These are phyloP conservation scores for Oreonectes daqikongensis DNA, from an alignment of 2,797 vertebrate genomes.

Conservation along the genomic window DNA sequence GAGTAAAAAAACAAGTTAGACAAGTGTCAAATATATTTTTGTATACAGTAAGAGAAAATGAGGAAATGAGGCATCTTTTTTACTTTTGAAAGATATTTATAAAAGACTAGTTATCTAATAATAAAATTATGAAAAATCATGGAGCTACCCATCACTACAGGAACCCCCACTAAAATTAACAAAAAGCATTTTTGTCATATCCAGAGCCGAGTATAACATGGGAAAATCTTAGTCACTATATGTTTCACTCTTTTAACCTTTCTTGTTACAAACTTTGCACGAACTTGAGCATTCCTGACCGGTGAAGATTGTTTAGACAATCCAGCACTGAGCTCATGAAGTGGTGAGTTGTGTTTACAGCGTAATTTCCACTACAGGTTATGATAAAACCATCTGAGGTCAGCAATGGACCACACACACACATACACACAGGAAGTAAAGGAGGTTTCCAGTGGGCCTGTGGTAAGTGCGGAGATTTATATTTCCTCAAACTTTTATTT, in stretches of 20 bases:
- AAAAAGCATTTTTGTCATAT: background rate
- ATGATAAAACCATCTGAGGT: slow-evolving; percentile 17
- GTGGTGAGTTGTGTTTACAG: background rate
- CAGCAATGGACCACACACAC: background rate
- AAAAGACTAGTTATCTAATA: background rate
- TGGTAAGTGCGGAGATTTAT: slow-evolving; percentile 2
- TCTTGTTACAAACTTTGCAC: background rate
- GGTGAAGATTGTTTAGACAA: background rate
- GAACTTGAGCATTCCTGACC: background rate
- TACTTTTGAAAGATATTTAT: background rate
- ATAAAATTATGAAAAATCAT: background rate
- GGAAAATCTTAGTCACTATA: background rate
- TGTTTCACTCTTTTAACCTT: background rate
- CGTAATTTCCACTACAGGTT: slow-evolving; percentile 5
- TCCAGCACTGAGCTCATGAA: slow-evolving; percentile 26
- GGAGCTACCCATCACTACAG: background rate
- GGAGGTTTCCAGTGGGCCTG: background rate
- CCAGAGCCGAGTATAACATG: background rate
- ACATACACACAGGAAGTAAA: background rate
- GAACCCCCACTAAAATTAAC: background rate
- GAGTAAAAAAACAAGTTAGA: background rate
- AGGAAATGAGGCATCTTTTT: no score
- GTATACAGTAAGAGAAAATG: no score
- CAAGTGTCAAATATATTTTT: background rate
- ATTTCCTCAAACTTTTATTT: slow-evolving; percentile 43